Conservation (phyloP, 2,113 vertebrate genomes). For the Mohoua ochrocephala region DNA sequence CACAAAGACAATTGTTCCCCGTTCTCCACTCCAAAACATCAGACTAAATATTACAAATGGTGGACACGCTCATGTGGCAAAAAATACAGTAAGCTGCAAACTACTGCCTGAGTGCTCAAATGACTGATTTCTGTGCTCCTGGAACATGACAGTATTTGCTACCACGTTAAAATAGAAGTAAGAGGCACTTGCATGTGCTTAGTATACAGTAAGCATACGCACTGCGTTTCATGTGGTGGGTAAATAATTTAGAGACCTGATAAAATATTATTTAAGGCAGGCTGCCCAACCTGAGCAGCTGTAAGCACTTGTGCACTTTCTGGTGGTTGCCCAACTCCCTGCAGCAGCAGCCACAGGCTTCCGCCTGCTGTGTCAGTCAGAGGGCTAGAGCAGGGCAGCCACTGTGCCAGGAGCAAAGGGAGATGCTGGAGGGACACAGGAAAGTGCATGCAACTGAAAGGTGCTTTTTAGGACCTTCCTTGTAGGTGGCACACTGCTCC, state of each 20-base stretch:
- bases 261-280: constrained; percentile 8
- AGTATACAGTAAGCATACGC: not conserved
- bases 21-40: not conserved
- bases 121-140: not conserved
- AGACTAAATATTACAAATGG: not conserved
- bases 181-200: not conserved
- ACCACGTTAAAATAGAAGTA: not conserved
- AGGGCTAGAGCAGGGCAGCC: not conserved
- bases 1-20: not conserved
- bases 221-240: not conserved
- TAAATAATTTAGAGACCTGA: constrained; percentile 6
- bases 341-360: not conserved
- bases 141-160: not conserved
- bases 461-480: not conserved
- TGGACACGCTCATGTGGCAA: rapidly evolving
- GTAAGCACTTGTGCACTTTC: not conserved
- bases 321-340: not conserved
- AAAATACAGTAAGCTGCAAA: not conserved
- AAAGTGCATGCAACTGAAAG: not conserved
- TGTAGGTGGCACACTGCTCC: not conserved
- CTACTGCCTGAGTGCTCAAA: not conserved
- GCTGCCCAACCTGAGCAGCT: not conserved
- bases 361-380: rapidly evolving
- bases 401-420: not conserved
- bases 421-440: not conserved